Percentiles rank a stretch among this genome's conserved stretches.
Conservation (phyloP, 2,888 invertebrate genomes). For the Blastobasis lacticolella region DNA sequence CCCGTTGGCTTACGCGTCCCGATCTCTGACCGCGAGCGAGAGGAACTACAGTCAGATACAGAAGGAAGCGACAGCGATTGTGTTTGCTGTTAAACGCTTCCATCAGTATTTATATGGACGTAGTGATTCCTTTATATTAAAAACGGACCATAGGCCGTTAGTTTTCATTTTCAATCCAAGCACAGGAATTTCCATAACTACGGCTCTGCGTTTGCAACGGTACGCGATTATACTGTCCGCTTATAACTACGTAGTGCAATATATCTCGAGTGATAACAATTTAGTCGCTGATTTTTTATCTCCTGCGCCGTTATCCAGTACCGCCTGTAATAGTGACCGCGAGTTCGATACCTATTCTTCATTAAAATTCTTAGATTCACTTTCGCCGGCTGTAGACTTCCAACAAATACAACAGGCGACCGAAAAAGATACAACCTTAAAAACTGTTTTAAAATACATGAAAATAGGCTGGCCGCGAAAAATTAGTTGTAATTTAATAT, state of each 20-base stretch:
- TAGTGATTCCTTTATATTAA: conserved; percentile 12
- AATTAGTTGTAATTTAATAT: conserved; percentile 4
- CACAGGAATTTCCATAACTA: conserved; percentile 11
- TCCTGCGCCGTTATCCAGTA: neutral
- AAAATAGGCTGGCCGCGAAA: conserved; percentile 8
- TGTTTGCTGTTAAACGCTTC: conserved; percentile 8
- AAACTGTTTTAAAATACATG: conserved; percentile 10
- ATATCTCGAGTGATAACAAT: conserved; percentile 9
- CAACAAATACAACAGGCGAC: too few relatives aligned
- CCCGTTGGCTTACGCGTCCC: conserved; percentile 9
- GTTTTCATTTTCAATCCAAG: too few relatives aligned
- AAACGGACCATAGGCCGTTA: conserved; percentile 15
- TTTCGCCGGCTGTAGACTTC: too few relatives aligned
- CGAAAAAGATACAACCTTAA: neutral
- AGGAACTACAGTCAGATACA: conserved; percentile 15
- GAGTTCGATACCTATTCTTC: neutral
- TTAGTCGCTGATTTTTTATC: conserved; percentile 13
- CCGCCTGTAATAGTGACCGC: neutral
- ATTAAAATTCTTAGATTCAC: too few relatives aligned
- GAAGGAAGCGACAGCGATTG: too few relatives aligned
- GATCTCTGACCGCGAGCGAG: conserved; percentile 5
- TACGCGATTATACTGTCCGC: conserved; percentile 14
- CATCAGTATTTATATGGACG: conserved; percentile 16
- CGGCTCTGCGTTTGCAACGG: conserved; percentile 12
- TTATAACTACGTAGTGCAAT: conserved; percentile 13